Conservation (phyloP, 2,888 invertebrate genomes). For the Pyrochroa serraticornis region DNA sequence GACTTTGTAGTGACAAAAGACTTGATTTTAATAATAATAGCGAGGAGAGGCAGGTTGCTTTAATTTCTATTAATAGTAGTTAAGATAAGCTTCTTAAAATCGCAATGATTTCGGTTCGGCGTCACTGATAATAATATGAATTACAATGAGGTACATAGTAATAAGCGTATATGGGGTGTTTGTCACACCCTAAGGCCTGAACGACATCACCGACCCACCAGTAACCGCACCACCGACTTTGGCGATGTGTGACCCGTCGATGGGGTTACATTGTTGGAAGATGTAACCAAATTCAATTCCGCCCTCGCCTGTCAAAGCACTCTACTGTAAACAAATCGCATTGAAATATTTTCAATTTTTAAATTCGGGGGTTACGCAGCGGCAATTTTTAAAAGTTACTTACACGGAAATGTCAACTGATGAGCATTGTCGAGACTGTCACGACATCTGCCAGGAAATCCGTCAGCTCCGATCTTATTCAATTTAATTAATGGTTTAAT, state of each 20-base stretch:
- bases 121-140: conserved; percentile 36
- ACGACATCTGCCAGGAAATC: conserved; percentile 59
- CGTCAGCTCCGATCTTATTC: conserved; percentile 53
- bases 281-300: conserved; percentile 54
- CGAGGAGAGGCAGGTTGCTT: conserved; percentile 35
- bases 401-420: conserved; percentile 56
- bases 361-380: conserved; percentile 50
- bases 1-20: conserved; percentile 39
- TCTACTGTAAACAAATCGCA: conserved; percentile 58
- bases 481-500: conserved; percentile 57
- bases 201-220: conserved; percentile 24
- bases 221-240: conserved; percentile 43
- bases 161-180: conserved; percentile 33
- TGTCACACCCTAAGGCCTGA: conserved; percentile 33
- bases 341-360: conserved; percentile 58
- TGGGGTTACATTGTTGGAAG: conserved; percentile 55
- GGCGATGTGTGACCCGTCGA: conserved; percentile 50
- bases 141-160: conserved; percentile 36
- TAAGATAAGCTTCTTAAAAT: conserved; percentile 47
- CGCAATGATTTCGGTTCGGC: conserved; percentile 37
- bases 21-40: conserved; percentile 42
- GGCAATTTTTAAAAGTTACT: conserved; percentile 53
- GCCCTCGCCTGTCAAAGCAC: conserved; percentile 54
- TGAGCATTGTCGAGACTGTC: conserved; percentile 54
- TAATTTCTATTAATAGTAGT: conserved; percentile 45